A percentile compares a stretch with the other conserved stretches of the same genome.
phyloP scores from a whole-genome alignment of 2,113 vertebrate species.

The Ranitomeya variabilis region DNA sequence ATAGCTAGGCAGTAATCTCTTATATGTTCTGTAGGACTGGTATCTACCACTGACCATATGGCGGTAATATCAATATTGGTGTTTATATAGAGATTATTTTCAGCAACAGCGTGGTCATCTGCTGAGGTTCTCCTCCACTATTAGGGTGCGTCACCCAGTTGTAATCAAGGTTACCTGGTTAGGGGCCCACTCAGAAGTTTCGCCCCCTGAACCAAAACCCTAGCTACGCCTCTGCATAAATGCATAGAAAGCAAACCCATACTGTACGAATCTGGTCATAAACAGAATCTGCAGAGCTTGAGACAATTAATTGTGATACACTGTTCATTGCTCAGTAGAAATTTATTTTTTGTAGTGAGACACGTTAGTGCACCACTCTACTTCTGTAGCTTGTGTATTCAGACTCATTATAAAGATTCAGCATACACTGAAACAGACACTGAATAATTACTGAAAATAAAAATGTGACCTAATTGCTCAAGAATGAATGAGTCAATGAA shows the following conservation, averaged over 20 bases:
- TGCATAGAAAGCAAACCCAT: background rate
- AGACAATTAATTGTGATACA: background rate
- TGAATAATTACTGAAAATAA: constrained; percentile 13
- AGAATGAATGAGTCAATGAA: constrained; percentile 12
- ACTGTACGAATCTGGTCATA: background rate
- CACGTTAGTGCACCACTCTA: background rate
- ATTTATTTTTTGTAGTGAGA: background rate
- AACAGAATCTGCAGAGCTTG: background rate
- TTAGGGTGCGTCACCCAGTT: too few relatives aligned
- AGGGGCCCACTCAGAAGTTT: too few relatives aligned
- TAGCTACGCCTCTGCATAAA: too few relatives aligned
- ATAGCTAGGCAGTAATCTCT: too few relatives aligned
- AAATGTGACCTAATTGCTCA: constrained; percentile 15
- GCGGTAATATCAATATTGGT: too few relatives aligned
- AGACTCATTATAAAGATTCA: background rate
- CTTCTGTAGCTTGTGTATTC: background rate
- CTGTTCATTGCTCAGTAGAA: background rate
- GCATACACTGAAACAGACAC: background rate
- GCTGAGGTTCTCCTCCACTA: too few relatives aligned
- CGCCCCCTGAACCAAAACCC: too few relatives aligned
- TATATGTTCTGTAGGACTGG: too few relatives aligned
- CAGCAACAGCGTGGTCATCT: too few relatives aligned
- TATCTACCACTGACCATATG: too few relatives aligned
- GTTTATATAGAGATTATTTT: too few relatives aligned
- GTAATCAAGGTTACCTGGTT: too few relatives aligned